phyloP scores from a whole-genome alignment of 2,888 invertebrate genomes.

The Sylvicola fuscatus region DNA sequence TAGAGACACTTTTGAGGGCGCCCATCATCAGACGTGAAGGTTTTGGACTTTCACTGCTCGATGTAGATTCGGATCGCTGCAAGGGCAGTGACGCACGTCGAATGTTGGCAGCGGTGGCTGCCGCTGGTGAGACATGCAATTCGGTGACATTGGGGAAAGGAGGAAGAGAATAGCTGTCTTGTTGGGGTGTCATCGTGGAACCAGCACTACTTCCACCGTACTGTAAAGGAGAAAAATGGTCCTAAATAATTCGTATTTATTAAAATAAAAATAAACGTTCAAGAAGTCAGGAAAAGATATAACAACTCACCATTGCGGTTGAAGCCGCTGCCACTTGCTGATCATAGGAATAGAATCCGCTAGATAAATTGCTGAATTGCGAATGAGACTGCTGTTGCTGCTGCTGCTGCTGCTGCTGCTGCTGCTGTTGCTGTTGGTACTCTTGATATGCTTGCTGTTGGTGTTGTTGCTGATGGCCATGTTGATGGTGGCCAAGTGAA shows the following conservation, averaged over 20 bases:
- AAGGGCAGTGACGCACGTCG: slow-evolving; percentile 57
- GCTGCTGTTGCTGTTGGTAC: neutral
- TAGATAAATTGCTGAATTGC: neutral
- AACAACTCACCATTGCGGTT: neutral
- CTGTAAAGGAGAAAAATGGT: no score
- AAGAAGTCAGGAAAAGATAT: neutral
- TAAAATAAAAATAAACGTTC: no score
- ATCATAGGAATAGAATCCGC: slow-evolving; percentile 10
- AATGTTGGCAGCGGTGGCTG: slow-evolving; percentile 31
- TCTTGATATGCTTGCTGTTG: slow-evolving; percentile 21
- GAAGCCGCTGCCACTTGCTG: slow-evolving; percentile 22
- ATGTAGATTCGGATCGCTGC: slow-evolving; percentile 62
- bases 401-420: slow-evolving; percentile 1
- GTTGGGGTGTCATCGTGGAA: slow-evolving; percentile 19
- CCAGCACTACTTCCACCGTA: no score
- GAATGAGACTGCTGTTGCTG: neutral
- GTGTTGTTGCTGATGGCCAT: slow-evolving; percentile 29
- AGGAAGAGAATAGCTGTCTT: slow-evolving; percentile 49
- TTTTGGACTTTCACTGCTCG: slow-evolving; percentile 57
- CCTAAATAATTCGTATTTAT: no score
- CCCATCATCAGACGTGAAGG: slow-evolving; percentile 28
- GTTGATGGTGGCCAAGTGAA: slow-evolving; percentile 13
- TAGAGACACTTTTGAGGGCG: slow-evolving; percentile 39
- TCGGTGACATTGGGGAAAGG: slow-evolving; percentile 49
- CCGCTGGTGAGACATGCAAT: slow-evolving; percentile 41